Base-by-base conservation (phyloP, 2,888 invertebrate genomes). In the Nudaria mundana region DNA sequence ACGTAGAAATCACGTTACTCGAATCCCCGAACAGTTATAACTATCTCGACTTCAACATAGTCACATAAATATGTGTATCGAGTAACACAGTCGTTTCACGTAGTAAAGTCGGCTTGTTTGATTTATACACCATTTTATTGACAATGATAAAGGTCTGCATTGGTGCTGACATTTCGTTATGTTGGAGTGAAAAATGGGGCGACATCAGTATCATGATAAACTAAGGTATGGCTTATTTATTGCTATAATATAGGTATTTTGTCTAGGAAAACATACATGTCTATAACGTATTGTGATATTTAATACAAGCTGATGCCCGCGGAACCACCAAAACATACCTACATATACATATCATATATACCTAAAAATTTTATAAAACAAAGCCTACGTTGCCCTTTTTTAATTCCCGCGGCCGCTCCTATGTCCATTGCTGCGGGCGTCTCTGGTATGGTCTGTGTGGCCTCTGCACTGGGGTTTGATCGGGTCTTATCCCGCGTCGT, bases 101-200 rank as follows among this genome's bases (percentile, higher is more conserved):
- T 48, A 53, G 43, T 47, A 47, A 40, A 38, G 51, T 55, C 56
- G 56, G 62, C 56, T 62, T 61, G 62, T 72, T 76, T 75, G 76
- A 81, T 76, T 76, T 75, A 78, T 71, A 73, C 68, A 71, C 56
- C 66, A 63, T 65, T 71, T 72, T 79, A 77, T 77, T 81, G 81
- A 81, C 79, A 83, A 79, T 83, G 83, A 85, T 71, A 78, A 74
- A 83, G 84, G 84, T 82, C 70, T 66, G 66, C 62, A 62, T 71
- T 77, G 82, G 61, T 62, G 59, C 70, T 76, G 84, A 82, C 83
- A 68, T 79, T 76, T 81, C 76, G 78, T 77, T 78, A 79, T 75
- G 69, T 66, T 61, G 55, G 63, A 64, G 64, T 78, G 79, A 81
- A 80, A 81, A 79, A 84, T 80, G 68, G 73, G 59, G 48, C 44